Base-by-base conservation (phyloP, 2,113 vertebrate species). In the Vanacampus margaritifer region DNA sequence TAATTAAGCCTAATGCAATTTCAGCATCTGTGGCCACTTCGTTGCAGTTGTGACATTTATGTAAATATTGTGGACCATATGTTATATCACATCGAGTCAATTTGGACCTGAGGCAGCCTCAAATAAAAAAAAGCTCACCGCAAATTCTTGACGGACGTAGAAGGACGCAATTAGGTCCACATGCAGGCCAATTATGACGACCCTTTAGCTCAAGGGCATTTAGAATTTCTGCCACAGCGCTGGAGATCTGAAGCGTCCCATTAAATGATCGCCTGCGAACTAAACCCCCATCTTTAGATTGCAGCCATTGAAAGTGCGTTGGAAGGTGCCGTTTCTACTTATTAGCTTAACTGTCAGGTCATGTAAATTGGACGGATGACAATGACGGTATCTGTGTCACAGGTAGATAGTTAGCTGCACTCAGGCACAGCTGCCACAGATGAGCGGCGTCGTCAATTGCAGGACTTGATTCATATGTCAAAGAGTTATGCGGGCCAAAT, bases 331-430 rank as follows among this genome's bases (percentile, higher is more conserved):
- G 81, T 90, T 90, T 89, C 79, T 84, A 85, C 86, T 87, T 86
- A 87, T 87, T 85, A 90, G 76, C 82, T 83, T 91, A 91, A 91
- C 89, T 88, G 87, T 90, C 88, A 80, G 87, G 78, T 87, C 82
- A 85, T 85, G 85, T 79, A 84, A 86, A 88, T 84, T 75, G 82
- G 80, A 84, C 77, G 79, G 88, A 89, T 89, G 89, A 91, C 82
- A 78, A 78, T 75, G 69, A 89, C 85, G 73, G 75, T 82, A 79
- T 86, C 85, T 65, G 69, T 71, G 85, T 82, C 78, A 86, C 81
- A 88, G 82, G 80, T 24, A 90, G 78, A 76, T 72, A 37, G 82
- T 82, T 84, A 65, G 66, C 71, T 69, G 69, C 77, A 72, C 75
- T 76, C 82, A 78, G 59, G 65, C 61, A 53, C 73, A 1, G 68